Evolutionary conservation across 2,113 vertebrate genomes (phyloP), one percentile per base, ranked within the genome.

Genomic region (Empidonax traillii): DNA sequence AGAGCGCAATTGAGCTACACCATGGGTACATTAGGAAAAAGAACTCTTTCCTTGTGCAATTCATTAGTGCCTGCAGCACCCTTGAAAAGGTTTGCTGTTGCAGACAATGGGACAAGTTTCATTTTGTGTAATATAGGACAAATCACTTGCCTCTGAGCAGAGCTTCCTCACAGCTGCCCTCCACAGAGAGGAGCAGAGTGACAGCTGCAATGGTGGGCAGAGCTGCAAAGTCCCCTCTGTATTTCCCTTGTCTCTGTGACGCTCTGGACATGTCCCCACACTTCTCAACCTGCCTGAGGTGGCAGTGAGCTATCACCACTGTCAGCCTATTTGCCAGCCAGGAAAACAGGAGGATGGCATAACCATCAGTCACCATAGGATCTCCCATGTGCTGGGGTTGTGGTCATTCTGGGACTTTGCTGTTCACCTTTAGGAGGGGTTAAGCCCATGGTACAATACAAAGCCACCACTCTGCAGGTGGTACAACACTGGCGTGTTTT

Each of bases 331-430:
- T 87, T 78, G 74, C 44, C 65, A 92, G 61, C 53, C 55, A 85
- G 28, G 25, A 22, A 84, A 89, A 46, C 61, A 84, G 62, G 49
- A 55, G 16, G 4, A 18, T 52, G 43, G 37, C 58, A 52, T 5
- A 6, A 85, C 21, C 43, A 76, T 21, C 51, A 75, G 66, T 33
- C 33, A 66, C 7, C 56, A 33, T 3, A 63, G 65, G n/a, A 46
- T 37, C 12, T 31, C 35, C 31, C 0, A 0, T 6, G 46, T 21
- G 27, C 20, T 61, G 10, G 24, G 8, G 6, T 65, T 37, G 15
- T 10, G 6, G 27, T 28, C 27, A 19, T 59, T 52, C 23, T 35
- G n/a, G 35, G 44, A 53, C 62, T 71, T 37, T 14, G 43, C 33
- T 35, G 21, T 46, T 82, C 47, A 19, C 44, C 28, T 65, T 39